phyloP scores from a whole-genome alignment of 2,113 vertebrate genomes.

The Platycercus adscitus region DNA sequence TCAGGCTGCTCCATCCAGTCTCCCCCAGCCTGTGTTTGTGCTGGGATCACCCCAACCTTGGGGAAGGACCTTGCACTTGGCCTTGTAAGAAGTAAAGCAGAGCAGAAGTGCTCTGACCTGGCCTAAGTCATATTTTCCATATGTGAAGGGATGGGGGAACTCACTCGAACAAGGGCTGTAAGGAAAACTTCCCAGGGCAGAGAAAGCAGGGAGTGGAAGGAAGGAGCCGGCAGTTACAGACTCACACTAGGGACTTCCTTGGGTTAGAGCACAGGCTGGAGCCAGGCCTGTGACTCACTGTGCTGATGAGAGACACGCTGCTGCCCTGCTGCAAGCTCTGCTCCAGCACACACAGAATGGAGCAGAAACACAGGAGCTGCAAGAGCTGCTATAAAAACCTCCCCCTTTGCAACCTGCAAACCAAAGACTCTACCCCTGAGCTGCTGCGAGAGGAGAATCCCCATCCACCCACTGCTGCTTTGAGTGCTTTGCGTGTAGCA shows the following conservation, averaged over 20 bases:
- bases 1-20: neutral
- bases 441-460: neutral
- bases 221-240: neutral
- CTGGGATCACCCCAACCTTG: neutral
- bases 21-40: neutral
- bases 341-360: neutral
- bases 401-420: neutral
- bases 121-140: neutral
- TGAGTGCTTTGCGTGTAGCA: neutral
- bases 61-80: neutral
- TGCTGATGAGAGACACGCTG: neutral
- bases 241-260: neutral
- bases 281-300: neutral
- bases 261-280: neutral
- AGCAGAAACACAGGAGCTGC: rapidly evolving
- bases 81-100: neutral
- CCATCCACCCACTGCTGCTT: neutral
- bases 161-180: neutral
- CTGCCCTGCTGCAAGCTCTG: neutral
- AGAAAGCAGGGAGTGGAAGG: neutral
- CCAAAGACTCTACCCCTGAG: neutral
- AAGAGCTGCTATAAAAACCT: neutral
- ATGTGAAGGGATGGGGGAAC: neutral
- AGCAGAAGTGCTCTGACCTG: neutral
- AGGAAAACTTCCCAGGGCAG: neutral